Evolutionary conservation across 2,113 vertebrate genomes (phyloP).

Genomic region (Rhinopithecus roxellana): DNA sequence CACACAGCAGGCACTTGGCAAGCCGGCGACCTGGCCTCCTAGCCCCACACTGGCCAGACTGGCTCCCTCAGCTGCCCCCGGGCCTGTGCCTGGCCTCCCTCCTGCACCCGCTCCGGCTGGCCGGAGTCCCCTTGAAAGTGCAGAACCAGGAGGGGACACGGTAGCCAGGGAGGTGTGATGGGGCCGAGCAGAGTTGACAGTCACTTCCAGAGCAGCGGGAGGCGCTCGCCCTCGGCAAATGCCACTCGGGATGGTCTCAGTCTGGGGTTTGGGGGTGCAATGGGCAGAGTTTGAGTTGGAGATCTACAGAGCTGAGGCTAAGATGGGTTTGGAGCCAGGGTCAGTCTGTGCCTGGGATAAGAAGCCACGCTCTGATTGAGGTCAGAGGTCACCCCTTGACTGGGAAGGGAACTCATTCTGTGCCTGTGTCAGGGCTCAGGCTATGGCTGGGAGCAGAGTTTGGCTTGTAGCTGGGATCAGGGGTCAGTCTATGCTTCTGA

Average conservation of each 20-base stretch:
- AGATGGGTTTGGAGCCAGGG: neutral
- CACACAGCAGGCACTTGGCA: no score
- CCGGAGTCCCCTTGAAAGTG: neutral
- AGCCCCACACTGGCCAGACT: accelerated
- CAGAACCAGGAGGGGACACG: neutral
- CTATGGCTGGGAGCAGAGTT: neutral
- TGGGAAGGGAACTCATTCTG: neutral
- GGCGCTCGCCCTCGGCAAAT: neutral
- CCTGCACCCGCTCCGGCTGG: accelerated
- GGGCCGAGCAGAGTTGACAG: neutral
- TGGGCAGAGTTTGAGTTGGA: neutral
- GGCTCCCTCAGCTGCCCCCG: neutral
- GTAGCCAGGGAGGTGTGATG: neutral
- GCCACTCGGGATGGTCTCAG: accelerated
- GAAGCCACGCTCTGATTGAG: neutral
- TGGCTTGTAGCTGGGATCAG: neutral
- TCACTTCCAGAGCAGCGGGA: neutral
- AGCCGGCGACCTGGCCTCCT: neutral
- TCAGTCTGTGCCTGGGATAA: neutral
- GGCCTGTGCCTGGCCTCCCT: neutral
- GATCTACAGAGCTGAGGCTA: neutral
- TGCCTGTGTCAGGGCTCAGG: neutral
- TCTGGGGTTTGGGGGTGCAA: neutral
- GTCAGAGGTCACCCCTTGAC: neutral
- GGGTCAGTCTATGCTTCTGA: neutral